Evolutionary conservation across 2,797 vertebrate genomes (phyloP).

Genomic region (Aeoliscus strigatus): DNA sequence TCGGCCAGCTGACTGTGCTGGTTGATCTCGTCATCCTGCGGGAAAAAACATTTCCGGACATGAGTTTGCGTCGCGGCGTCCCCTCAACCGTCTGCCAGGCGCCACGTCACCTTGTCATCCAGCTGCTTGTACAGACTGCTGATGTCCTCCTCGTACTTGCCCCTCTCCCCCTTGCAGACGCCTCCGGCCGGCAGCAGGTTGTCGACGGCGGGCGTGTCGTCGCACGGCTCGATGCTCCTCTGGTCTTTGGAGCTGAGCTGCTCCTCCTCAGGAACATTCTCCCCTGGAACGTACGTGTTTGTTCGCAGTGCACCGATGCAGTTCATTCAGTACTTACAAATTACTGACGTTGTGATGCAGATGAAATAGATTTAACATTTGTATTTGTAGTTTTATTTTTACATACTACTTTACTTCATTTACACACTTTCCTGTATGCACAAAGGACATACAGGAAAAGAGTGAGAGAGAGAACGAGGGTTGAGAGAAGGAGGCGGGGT

Average conservation of each 20-base stretch:
- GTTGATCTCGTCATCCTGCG: constrained; percentile 93
- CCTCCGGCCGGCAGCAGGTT: constrained; percentile 69
- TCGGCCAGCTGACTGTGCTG: constrained; percentile 90
- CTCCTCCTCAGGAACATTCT: constrained; percentile 86
- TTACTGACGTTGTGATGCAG: too few species aligned
- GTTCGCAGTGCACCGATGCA: not conserved
- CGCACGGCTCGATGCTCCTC: constrained; percentile 78
- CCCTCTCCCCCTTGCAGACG: constrained; percentile 74
- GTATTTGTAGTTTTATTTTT: too few species aligned
- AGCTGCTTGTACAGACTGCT: constrained; percentile 86
- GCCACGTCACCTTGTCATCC: constrained; percentile 88
- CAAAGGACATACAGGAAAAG: constrained; percentile 4
- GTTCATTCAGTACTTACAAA: too few species aligned
- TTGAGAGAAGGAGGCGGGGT: not conserved
- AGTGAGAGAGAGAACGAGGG: not conserved
- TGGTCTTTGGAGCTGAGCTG: constrained; percentile 85
- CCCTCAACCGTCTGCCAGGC: too few species aligned
- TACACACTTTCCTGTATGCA: too few species aligned
- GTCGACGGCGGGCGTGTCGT: constrained; percentile 82
- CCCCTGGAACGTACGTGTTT: constrained; percentile 66
- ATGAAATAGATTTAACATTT: too few species aligned
- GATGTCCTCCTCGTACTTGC: constrained; percentile 83
- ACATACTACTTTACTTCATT: too few species aligned
- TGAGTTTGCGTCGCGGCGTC: too few species aligned
- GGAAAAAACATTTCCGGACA: too few species aligned